Conservation (phyloP, 2,888 invertebrate genomes). For the Drosophila neonasuta region DNA sequence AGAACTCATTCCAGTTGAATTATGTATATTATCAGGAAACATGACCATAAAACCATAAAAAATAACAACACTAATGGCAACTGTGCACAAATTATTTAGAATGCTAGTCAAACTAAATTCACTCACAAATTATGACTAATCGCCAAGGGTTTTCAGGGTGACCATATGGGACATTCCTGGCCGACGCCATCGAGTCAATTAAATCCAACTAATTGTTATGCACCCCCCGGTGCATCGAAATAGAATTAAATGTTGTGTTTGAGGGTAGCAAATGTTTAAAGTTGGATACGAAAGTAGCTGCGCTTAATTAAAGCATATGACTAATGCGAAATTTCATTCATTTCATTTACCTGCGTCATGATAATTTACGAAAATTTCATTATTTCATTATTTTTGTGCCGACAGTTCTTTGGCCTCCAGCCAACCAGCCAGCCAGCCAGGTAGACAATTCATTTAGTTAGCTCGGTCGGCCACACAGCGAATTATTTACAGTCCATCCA, state of each 20-base stretch:
- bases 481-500: constrained; percentile 59
- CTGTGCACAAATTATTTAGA: constrained; percentile 39
- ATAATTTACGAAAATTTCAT: constrained; percentile 38
- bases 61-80: constrained; percentile 39
- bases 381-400: constrained; percentile 24
- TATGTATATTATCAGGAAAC: constrained; percentile 37
- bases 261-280: constrained; percentile 20
- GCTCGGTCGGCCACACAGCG: constrained; percentile 37
- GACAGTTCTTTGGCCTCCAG: constrained; percentile 3
- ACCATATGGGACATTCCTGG: constrained; percentile 56
- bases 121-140: constrained; percentile 60
- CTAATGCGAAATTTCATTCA: constrained; percentile 46
- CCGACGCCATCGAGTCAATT: constrained; percentile 16
- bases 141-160: constrained; percentile 34
- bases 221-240: constrained; percentile 13
- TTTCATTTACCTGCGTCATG: constrained; percentile 42
- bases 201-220: constrained; percentile 17
- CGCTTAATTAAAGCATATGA: constrained; percentile 57
- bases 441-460: constrained; percentile 40
- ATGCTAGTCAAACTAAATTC: constrained; percentile 27
- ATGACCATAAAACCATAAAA: constrained; percentile 47
- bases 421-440: constrained; percentile 31
- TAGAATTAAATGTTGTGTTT: background rate
- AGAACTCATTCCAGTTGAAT: constrained; percentile 20
- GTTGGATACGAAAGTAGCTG: constrained; percentile 32